Conservation (phyloP, 1,140 invertebrate species). For the Idris sp. region DNA sequence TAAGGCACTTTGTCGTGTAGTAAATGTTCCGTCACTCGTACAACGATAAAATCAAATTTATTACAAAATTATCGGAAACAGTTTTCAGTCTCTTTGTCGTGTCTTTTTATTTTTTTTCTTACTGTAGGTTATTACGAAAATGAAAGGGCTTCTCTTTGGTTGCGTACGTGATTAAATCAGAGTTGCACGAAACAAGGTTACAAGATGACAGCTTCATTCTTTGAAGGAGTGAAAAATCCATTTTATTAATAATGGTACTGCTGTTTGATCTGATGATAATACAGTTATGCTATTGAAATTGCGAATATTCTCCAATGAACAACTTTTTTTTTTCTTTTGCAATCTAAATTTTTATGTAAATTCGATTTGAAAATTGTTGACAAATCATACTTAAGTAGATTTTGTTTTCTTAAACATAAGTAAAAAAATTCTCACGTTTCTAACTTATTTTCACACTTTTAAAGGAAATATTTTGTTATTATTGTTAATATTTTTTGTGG, state of each 20-base stretch:
- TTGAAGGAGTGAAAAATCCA: slow-evolving; percentile 68
- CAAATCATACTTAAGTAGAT: no score
- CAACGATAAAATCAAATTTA: slow-evolving; percentile 10
- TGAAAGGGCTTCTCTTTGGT: slow-evolving; percentile 69
- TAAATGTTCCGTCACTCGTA: neutral
- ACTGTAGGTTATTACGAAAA: slow-evolving; percentile 66
- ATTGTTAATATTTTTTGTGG: no score
- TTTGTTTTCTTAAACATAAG: no score
- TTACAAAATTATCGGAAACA: slow-evolving; percentile 31
- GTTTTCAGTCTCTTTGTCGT: slow-evolving; percentile 28
- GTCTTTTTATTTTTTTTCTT: slow-evolving; percentile 47
- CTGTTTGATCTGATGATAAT: slow-evolving; percentile 71
- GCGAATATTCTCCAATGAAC: no score
- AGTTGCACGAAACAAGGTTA: slow-evolving; percentile 70
- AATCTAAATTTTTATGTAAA: no score
- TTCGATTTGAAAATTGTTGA: no score
- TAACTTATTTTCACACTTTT: no score
- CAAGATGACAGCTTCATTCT: slow-evolving; percentile 60
- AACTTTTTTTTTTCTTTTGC: no score
- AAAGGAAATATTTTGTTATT: no score
- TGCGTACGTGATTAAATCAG: slow-evolving; percentile 69
- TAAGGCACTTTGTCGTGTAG: neutral
- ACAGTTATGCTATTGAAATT: slow-evolving; percentile 60
- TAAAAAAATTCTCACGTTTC: no score
- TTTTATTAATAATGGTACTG: slow-evolving; percentile 72